These are phyloP conservation scores for Megathymus violae DNA, from an alignment of 1,140 invertebrate species.

Conservation along the genomic window DNA sequence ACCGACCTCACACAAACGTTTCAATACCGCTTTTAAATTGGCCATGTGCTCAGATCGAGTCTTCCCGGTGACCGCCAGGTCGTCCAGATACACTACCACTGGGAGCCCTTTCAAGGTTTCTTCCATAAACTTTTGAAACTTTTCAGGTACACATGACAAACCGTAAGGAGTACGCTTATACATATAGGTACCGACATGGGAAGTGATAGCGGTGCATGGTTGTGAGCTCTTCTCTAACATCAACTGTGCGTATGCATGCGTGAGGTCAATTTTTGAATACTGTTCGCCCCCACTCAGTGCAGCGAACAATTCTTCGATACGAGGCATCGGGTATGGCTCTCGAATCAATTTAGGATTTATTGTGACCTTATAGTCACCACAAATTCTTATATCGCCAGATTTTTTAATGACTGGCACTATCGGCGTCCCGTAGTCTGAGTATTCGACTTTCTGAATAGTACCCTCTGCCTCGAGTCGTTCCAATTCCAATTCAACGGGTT, in stretches of 20 bases:
- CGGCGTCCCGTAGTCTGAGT: slow-evolving; percentile 43
- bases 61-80: too few relatives aligned
- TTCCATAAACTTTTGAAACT: too few relatives aligned
- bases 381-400: slow-evolving; percentile 40
- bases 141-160: slow-evolving; percentile 47
- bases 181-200: slow-evolving; percentile 52
- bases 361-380: too few relatives aligned
- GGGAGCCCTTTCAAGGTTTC: slow-evolving; percentile 37
- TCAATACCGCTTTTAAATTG: slow-evolving; percentile 33
- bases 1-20: too few relatives aligned
- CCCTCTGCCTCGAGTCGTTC: slow-evolving; percentile 39
- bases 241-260: too few relatives aligned
- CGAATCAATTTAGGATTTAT: slow-evolving; percentile 44
- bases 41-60: slow-evolving; percentile 17
- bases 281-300: too few relatives aligned
- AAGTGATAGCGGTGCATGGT: slow-evolving; percentile 47
- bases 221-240: slow-evolving; percentile 43
- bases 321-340: slow-evolving; percentile 40
- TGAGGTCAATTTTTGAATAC: too few relatives aligned
- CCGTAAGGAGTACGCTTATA: slow-evolving; percentile 49
- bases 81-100: slow-evolving; percentile 38
- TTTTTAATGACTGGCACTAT: slow-evolving; percentile 48
- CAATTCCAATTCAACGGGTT: slow-evolving; percentile 39
- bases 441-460: slow-evolving; percentile 42
- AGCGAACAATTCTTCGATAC: slow-evolving; percentile 35